These are phyloP conservation scores for Trichacis sp. DNA, from an alignment of 2,888 invertebrate species.

Conservation along the genomic window DNA sequence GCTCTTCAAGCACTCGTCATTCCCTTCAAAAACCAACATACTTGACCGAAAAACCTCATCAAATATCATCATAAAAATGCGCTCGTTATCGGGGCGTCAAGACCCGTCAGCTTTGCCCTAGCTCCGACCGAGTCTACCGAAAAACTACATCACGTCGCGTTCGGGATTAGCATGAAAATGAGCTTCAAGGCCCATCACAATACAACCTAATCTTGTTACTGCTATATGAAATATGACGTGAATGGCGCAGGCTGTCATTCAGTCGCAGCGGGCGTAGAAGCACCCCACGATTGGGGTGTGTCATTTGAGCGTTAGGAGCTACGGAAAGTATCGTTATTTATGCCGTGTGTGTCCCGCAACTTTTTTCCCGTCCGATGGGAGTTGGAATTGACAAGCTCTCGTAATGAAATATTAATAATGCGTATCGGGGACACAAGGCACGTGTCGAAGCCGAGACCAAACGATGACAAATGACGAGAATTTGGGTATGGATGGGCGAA, in stretches of 20 bases:
- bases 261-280: slow-evolving; percentile 37
- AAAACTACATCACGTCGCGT: slow-evolving; percentile 9
- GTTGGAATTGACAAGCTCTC: slow-evolving; percentile 31
- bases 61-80: background rate
- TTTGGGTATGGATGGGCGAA: background rate
- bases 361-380: slow-evolving; percentile 27
- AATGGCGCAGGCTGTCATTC: slow-evolving; percentile 55
- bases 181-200: slow-evolving; percentile 56
- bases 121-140: background rate
- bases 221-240: slow-evolving; percentile 61
- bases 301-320: slow-evolving; percentile 50
- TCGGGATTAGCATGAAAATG: slow-evolving; percentile 63
- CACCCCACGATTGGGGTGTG: slow-evolving; percentile 48
- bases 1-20: background rate
- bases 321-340: slow-evolving; percentile 59
- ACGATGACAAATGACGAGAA: background rate
- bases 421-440: slow-evolving; percentile 3
- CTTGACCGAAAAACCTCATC: background rate
- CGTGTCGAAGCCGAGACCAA: background rate
- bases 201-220: slow-evolving; percentile 61
- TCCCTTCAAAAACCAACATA: too few species aligned
- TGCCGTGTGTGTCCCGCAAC: slow-evolving; percentile 47
- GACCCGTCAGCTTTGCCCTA: background rate
- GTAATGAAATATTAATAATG: slow-evolving; percentile 43
- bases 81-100: background rate